Evolutionary conservation across 2,113 vertebrate species (phyloP), one percentile per base, ranked within the genome.

Genomic region (Eptesicus fuscus): DNA sequence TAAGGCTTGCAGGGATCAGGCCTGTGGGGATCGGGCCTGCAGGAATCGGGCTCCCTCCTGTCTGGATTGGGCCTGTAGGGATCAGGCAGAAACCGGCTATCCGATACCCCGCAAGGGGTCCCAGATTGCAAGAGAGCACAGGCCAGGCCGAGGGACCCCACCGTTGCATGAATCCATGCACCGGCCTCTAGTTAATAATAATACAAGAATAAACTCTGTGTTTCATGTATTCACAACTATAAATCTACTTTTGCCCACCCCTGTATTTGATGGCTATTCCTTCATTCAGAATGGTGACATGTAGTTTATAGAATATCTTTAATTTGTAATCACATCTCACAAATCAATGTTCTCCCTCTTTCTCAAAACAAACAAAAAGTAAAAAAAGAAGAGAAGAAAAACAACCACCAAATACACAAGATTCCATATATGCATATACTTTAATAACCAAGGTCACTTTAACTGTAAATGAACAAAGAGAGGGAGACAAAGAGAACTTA

Each of bases 381-480:
- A 17, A n/a, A 61, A 23, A 90, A 35, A 37, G 18, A 53, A 44
- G 8, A 25, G 25, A 76, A 82, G 82, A 76, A 91, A 78, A 86
- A 69, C 14, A 4, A 93, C 30, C 83, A 94, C 65, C 42, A 89
- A 71, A 44, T 77, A 90, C 61, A 92, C 84, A 95, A 85, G 42
- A 80, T 59, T 96, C 73, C 65, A 40, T 88, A 94, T 92, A 82
- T 97, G 83, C 93, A 96, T 97, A 98, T 96, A 97, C 87, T 98
- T 98, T 98, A 98, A 98, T 98, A 98, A 98, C 96, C 98, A 98
- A 87, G 95, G 95, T 97, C 78, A 97, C 96, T 80, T 97, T 94
- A 97, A 92, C 53, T 94, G 77, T 97, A 98, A 98, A 98, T 96
- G 93, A 98, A 98, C 97, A 98, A 98, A 98, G 89, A 95, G 95